These are phyloP conservation scores for Liolophura sinensis DNA, from an alignment of 1,140 invertebrate genomes.

Conservation along the genomic window DNA sequence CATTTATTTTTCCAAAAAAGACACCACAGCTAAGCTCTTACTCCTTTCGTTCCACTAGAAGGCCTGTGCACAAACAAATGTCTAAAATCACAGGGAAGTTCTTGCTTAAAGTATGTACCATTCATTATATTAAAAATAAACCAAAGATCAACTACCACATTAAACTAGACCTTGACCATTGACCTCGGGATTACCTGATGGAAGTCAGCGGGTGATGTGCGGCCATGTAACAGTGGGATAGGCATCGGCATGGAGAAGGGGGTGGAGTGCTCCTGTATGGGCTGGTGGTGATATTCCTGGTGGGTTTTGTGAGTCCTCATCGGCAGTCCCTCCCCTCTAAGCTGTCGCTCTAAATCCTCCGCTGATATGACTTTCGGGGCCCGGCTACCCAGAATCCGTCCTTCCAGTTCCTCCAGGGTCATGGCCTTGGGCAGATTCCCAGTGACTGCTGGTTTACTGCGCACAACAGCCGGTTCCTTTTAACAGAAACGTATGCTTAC, in stretches of 20 bases:
- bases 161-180: too few species aligned
- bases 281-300: background rate
- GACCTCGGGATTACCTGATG: too few species aligned
- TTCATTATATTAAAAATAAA: too few species aligned
- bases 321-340: slow-evolving; percentile 33
- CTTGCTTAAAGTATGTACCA: too few species aligned
- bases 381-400: slow-evolving; percentile 29
- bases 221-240: background rate
- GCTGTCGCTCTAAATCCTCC: slow-evolving; percentile 54
- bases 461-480: background rate
- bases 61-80: too few species aligned
- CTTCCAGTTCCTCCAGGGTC: slow-evolving; percentile 49
- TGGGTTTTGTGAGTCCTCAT: background rate
- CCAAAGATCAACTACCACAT: too few species aligned
- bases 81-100: too few species aligned
- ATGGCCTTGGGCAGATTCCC: slow-evolving; percentile 20
- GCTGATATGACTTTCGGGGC: slow-evolving; percentile 42
- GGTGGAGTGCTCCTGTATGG: background rate
- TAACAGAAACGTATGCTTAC: too few species aligned
- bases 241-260: background rate
- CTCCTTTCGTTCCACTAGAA: too few species aligned
- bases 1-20: too few species aligned
- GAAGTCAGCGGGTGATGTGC: too few species aligned
- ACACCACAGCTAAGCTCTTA: too few species aligned
- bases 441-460: background rate